Conservation (phyloP, 2,888 invertebrate genomes). For the Rhimphoctona megacephalus region DNA sequence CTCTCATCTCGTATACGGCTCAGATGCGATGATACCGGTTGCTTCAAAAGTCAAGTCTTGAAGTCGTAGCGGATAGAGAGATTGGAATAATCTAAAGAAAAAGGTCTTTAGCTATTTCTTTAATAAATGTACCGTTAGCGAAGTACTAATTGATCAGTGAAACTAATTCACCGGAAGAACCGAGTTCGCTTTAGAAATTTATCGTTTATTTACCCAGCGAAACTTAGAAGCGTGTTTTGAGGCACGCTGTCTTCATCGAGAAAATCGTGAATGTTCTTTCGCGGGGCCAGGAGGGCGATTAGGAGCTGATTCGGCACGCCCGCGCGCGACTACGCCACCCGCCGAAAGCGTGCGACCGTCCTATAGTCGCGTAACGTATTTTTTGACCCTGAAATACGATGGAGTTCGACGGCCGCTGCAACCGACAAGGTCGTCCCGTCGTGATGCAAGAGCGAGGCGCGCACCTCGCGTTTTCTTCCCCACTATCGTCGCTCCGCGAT, state of each 20-base stretch:
- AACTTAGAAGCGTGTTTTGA: neutral
- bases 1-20: neutral
- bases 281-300: conserved; percentile 28
- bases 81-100: neutral
- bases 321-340: conserved; percentile 37
- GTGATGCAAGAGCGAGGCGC: conserved; percentile 77
- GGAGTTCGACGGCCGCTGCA: conserved; percentile 79
- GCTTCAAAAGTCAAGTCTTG: neutral
- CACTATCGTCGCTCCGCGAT: conserved; percentile 32
- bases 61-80: neutral
- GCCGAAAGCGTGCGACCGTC: conserved; percentile 62
- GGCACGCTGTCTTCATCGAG: neutral
- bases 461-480: conserved; percentile 60
- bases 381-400: conserved; percentile 78
- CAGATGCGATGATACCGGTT: neutral
- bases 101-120: neutral
- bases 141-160: neutral
- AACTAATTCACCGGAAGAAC: no score
- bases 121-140: neutral
- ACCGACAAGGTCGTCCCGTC: conserved; percentile 77
- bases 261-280: neutral
- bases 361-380: conserved; percentile 72
- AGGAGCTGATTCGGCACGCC: conserved; percentile 52
- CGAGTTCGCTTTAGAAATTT: neutral
- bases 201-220: neutral